Evolutionary conservation across 1,140 invertebrate species (phyloP).

Genomic region (Leptonema lineaticorne): DNA sequence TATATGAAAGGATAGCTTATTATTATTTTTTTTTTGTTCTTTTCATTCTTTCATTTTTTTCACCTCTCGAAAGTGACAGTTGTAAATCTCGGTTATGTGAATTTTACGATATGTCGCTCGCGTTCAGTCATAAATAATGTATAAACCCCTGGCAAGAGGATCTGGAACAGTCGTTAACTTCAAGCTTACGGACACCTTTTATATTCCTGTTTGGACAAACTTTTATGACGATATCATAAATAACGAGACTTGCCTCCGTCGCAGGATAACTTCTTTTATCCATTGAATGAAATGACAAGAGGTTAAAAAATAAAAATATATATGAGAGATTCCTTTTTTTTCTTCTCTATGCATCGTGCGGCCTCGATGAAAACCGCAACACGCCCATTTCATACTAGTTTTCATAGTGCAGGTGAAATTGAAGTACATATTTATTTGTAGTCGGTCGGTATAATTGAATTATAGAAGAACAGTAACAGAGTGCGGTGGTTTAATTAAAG

Average conservation of each 20-base stretch:
- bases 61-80: conserved; percentile 10
- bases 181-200: conserved; percentile 23
- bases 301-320: no score
- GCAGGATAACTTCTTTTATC: neutral
- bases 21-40: no score
- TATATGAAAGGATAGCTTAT: no score
- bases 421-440: no score
- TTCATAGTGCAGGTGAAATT: no score
- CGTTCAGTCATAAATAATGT: conserved; percentile 10
- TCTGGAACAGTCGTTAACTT: conserved; percentile 28
- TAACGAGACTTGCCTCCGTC: conserved; percentile 5
- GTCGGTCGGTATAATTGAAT: no score
- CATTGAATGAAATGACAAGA: neutral
- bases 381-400: neutral
- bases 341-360: no score
- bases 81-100: conserved; percentile 18
- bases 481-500: no score
- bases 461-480: no score
- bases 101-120: conserved; percentile 10
- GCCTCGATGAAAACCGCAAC: neutral
- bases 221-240: conserved; percentile 26
- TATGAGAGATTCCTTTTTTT: no score
- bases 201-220: conserved; percentile 30
- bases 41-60: no score
- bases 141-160: neutral